These are phyloP conservation scores for Aspidoscelis tigris DNA, from an alignment of 2,113 vertebrate genomes.

Conservation along the genomic window DNA sequence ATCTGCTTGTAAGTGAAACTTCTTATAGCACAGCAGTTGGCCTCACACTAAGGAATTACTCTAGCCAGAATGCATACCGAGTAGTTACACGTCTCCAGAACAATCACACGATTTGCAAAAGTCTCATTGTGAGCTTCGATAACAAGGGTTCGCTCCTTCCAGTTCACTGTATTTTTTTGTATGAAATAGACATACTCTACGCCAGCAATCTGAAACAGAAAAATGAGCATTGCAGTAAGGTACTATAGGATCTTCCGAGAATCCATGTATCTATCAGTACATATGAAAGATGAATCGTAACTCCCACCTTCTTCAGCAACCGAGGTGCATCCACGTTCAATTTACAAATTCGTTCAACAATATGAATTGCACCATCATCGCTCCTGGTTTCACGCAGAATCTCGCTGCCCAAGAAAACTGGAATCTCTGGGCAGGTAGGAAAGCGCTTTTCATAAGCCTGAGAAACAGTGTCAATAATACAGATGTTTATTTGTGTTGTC, in stretches of 20 bases:
- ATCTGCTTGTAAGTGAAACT: too few species aligned
- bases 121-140: slow-evolving; percentile 86
- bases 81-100: slow-evolving; percentile 82
- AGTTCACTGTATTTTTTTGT: slow-evolving; percentile 83
- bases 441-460: slow-evolving; percentile 87
- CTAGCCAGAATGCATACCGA: slow-evolving; percentile 68
- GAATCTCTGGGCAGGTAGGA: slow-evolving; percentile 84
- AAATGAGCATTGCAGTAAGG: not conserved
- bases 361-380: slow-evolving; percentile 74
- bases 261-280: not conserved
- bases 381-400: slow-evolving; percentile 76
- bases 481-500: too few species aligned
- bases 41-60: not conserved
- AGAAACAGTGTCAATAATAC: not conserved
- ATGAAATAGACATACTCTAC: slow-evolving; percentile 84
- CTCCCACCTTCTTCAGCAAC: slow-evolving; percentile 82
- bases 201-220: slow-evolving; percentile 77
- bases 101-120: slow-evolving; percentile 80
- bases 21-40: too few species aligned
- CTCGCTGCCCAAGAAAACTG: slow-evolving; percentile 84
- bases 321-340: slow-evolving; percentile 84
- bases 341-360: slow-evolving; percentile 83
- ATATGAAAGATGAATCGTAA: not conserved
- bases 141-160: slow-evolving; percentile 80
- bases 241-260: not conserved